Evolutionary conservation across 2,113 vertebrate genomes (phyloP).

Genomic region (Pseudorasbora parva): DNA sequence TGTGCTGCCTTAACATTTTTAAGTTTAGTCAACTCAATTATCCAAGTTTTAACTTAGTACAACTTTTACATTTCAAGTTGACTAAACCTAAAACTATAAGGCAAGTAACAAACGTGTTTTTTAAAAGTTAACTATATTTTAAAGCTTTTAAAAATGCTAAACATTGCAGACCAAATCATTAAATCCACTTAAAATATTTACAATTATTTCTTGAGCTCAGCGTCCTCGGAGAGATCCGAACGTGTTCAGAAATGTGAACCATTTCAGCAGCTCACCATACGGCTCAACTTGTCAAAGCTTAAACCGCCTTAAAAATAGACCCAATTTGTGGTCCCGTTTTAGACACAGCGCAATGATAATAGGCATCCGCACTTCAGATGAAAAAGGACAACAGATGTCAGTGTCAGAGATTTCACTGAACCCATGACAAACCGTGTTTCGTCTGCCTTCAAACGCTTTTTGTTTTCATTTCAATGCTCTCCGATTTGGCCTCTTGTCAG

Average conservation of each 20-base stretch:
- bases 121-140: not conserved
- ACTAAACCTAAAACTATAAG: too few species aligned
- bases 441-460: slow-evolving; percentile 50
- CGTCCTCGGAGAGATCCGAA: not conserved
- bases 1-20: too few species aligned
- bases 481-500: slow-evolving; percentile 46
- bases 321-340: slow-evolving; percentile 33
- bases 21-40: too few species aligned
- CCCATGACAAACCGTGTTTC: slow-evolving; percentile 45
- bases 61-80: too few species aligned
- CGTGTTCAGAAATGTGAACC: not conserved
- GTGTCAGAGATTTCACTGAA: slow-evolving; percentile 40
- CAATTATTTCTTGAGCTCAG: not conserved
- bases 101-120: not conserved
- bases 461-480: slow-evolving; percentile 32
- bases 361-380: slow-evolving; percentile 50
- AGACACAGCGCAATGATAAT: slow-evolving; percentile 30
- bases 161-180: not conserved
- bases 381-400: slow-evolving; percentile 9
- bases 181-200: not conserved
- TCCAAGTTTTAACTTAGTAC: too few species aligned
- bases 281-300: slow-evolving; percentile 23
- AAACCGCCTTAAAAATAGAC: slow-evolving; percentile 54
- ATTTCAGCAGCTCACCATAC: slow-evolving; percentile 44
- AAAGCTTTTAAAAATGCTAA: not conserved